phyloP scores from a whole-genome alignment of 1,140 invertebrate species.

The Battus philenor region DNA sequence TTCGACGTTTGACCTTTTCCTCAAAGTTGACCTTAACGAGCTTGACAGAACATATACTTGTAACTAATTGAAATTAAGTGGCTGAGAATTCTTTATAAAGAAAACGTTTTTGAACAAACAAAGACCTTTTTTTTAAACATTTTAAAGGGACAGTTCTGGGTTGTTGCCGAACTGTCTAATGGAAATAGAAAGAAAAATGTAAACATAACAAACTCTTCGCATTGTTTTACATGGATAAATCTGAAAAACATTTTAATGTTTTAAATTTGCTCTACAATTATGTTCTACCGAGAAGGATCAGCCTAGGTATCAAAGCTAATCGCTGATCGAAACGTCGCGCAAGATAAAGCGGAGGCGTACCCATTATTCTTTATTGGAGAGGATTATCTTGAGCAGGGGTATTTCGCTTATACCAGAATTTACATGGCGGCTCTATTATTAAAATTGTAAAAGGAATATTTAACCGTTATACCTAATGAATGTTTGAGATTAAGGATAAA shows the following conservation, averaged over 20 bases:
- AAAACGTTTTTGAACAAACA: too few species aligned
- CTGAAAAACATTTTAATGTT: background rate
- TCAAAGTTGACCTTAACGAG: too few species aligned
- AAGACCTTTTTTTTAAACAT: too few species aligned
- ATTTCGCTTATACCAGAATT: constrained; percentile 12
- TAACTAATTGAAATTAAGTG: too few species aligned
- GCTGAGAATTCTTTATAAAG: too few species aligned
- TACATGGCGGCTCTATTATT: constrained; percentile 10
- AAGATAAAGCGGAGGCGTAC: constrained; percentile 4
- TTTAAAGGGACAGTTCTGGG: too few species aligned
- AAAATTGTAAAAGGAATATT: constrained; percentile 1
- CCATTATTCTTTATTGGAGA: constrained; percentile 17
- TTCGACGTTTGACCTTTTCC: too few species aligned
- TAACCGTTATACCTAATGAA: background rate
- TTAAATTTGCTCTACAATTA: constrained; percentile 9
- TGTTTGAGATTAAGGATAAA: too few species aligned
- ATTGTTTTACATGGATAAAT: too few species aligned
- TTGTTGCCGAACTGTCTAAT: constrained; percentile 5
- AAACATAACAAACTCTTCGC: too few species aligned
- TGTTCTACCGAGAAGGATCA: constrained; percentile 11
- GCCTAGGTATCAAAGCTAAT: constrained; percentile 9
- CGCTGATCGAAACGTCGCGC: constrained; percentile 13
- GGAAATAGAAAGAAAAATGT: constrained; percentile 1
- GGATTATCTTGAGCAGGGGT: constrained; percentile 11
- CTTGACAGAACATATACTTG: too few species aligned